Base-by-base conservation (phyloP, 2,113 vertebrate genomes). In the Centropus unirufus region DNA sequence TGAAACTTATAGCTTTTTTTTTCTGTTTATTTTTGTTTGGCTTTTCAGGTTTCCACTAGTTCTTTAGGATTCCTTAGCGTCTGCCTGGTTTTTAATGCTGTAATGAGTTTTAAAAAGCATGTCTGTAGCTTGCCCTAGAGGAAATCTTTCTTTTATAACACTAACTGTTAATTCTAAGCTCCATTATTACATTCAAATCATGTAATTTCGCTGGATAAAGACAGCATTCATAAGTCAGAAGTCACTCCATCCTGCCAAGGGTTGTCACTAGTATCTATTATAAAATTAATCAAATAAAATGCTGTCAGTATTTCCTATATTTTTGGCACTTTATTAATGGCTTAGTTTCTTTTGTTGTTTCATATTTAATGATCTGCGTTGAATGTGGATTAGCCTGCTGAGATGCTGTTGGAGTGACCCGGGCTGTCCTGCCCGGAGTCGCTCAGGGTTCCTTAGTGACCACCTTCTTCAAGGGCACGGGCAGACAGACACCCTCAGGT, bases 121-220 rank as follows among this genome's bases (percentile, higher is more conserved):
- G 95, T 95, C 92, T 97, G 94, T 97, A 95, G 96, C 96, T 96
- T 96, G 95, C 95, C 95, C 93, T 92, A 93, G 94, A 96, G 92
- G 94, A 95, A 94, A 66, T 76, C 34, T 92, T 96, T 97, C 95
- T 93, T 95, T 92, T 75, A 90, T 96, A 97, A 98, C 97, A 97
- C 96, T 98, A 97, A 98, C 93, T 91, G 85, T 97, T 96, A 96
- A 97, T 97, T 97, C 96, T 95, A 93, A 97, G 95, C 92, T 97
- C 96, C 96, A 96, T 97, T 97, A 95, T 97, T 94, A 92, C 94
- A 91, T 97, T 94, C 95, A 95, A 97, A 87, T 96, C 93, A 44
- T 97, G 96, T 94, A 90, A 97, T 97, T 97, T 90, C 81, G 96
- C 94, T 97, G 92, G 97, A 90, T 96, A 93, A 95, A 96, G 96